Base-by-base conservation (phyloP, 2,888 invertebrate species). In the Stenichneumon culpator region DNA sequence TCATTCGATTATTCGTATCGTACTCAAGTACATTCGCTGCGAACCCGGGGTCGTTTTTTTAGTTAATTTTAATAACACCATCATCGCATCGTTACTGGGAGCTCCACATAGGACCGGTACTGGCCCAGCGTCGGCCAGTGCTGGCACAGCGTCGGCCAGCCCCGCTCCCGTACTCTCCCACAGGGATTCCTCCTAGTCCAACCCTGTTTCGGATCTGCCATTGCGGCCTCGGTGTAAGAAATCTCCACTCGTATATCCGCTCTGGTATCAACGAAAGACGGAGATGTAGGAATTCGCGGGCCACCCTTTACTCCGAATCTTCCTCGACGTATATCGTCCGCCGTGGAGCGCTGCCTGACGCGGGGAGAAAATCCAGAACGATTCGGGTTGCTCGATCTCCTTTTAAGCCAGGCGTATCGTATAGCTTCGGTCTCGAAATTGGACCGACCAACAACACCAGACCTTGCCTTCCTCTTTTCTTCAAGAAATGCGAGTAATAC, bases 301-400 rank as follows among this genome's bases (percentile, higher is more conserved):
- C 57, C 22, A 52, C 54, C 68, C 52, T 67, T n/a, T 50, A 36
- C 74, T 75, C 32, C 63, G 74, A 74, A 79, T 84, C 68, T 68
- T 75, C 69, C 32, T 14, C 77, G 39, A 79, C 28, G 74, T 67
- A 52, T 70, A 72, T 9, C 25, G 44, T 36, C 36, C 65, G 25
- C 25, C 32, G 60, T 50, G 11, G 47, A 69, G 54, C 1, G 52
- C 52, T 19, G 19, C 19, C 19, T 11, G 54, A 2, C 54, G 22
- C 19, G 54, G 22, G n/a, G 9, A 11, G 11, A 47, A 57, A 32
- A 82, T 79, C 47, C 50, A 25, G 82, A 57, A 47, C 79, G 79
- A 70, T 79, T 79, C 82, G 79, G 60, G 32, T 81, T 67, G 82
- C 65, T 67, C 77, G 74, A 75, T 79, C 82, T 85, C 63, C 47